Base-by-base conservation (phyloP, 1,140 invertebrate genomes). In the Oryctes rhinoceros region DNA sequence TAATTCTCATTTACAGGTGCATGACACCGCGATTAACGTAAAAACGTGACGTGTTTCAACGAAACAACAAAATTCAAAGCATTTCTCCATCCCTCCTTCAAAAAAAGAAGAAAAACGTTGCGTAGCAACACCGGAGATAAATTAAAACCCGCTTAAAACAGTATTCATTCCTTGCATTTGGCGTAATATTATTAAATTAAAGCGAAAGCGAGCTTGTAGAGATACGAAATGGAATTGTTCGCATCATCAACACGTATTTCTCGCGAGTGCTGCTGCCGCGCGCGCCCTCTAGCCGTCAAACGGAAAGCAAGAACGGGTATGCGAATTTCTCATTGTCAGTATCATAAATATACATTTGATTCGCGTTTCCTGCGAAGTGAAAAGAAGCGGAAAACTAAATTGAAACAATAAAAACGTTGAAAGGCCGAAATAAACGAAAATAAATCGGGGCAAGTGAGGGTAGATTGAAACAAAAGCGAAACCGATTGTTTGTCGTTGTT, bases 291-390 rank as follows among this genome's bases (percentile, higher is more conserved):
- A 44, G 5, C 39, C 39, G 39, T 44, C 1, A 44, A 44, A 44
- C 39, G 39, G 0, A 10, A 3, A 59, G 24, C 24, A n/a, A n/a
- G 53, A 15, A 18, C 53, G 6, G 53, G 53, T 7, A 59, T 59
- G 1, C 53, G n/a, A 59, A 59, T 18, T 59, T 59, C 53, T 59
- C 53, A 59, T 59, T 59, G 53, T 59, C 53, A 59, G 53, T 59
- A 59, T 59, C 53, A 59, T 59, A 59, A 59, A 59, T 59, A 59
- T 59, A 59, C 53, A 59, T 59, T 59, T 59, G 53, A 59, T 59
- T 59, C 53, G 53, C 53, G 53, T 59, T 59, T 59, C 53, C 53
- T 15, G 53, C 18, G 5, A 59, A 59, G 53, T 59, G 53, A 59
- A 59, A 59, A 59, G 53, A 59, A 59, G 53, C 53, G 53, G 53